Conservation (phyloP, 1,140 invertebrate species). For the Elymnias hypermnestra region DNA sequence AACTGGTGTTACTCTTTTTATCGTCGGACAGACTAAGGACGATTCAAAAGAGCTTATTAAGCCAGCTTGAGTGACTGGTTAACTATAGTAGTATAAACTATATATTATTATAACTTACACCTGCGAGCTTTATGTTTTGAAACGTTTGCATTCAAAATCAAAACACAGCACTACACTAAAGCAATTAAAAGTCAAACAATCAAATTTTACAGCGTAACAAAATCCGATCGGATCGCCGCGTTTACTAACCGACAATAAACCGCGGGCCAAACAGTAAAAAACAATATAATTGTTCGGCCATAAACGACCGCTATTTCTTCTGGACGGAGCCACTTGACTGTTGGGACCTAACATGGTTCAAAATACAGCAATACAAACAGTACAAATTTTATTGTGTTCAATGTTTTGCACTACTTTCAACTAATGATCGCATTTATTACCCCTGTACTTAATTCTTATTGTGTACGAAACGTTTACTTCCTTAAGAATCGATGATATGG, state of each 20-base stretch:
- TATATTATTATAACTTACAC: no score
- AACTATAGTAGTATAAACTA: no score
- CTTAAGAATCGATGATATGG: no score
- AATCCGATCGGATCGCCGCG: conserved; percentile 42
- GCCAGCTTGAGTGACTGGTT: no score
- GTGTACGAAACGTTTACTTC: no score
- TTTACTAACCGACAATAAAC: conserved; percentile 52
- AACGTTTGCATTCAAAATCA: conserved; percentile 24
- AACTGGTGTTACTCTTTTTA: no score
- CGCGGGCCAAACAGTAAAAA: conserved; percentile 41
- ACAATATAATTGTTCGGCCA: conserved; percentile 49
- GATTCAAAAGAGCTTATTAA: no score
- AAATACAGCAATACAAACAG: conserved; percentile 10
- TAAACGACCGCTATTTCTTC: conserved; percentile 43
- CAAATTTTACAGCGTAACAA: conserved; percentile 57
- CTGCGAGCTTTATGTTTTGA: conserved; percentile 3
- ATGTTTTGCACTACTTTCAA: not conserved
- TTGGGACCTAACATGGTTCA: conserved; percentile 14
- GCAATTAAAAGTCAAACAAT: conserved; percentile 60
- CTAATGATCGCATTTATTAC: not conserved
- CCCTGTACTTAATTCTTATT: not conserved
- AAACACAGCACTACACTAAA: conserved; percentile 40
- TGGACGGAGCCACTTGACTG: conserved; percentile 26
- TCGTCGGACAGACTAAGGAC: no score
- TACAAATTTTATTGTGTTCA: conserved; percentile 7